Percentiles rank a stretch among this genome's conserved stretches.
Evolutionary conservation across 2,888 invertebrate genomes (phyloP).

Genomic region (Drosophila vallismaia): DNA sequence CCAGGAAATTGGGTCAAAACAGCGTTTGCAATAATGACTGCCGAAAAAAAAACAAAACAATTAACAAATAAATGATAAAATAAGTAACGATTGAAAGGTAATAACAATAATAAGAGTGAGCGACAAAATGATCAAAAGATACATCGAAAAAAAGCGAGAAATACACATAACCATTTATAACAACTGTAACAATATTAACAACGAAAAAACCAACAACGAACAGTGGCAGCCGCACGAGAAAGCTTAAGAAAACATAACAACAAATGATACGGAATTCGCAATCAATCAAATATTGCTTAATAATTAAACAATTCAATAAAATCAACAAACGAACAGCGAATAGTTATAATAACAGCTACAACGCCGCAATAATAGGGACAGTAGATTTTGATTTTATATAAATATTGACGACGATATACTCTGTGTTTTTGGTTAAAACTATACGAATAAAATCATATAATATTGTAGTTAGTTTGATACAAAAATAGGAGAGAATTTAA

Average conservation of each 20-base stretch:
- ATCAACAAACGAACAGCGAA: conserved; percentile 64
- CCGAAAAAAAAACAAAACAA: conserved; percentile 37
- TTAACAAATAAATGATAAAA: conserved; percentile 39
- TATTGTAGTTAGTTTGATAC: neutral
- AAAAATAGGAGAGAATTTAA: too few species aligned
- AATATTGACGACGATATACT: conserved; percentile 16
- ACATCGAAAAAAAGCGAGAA: conserved; percentile 38
- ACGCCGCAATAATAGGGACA: conserved; percentile 17
- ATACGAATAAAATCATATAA: neutral
- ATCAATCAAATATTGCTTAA: conserved; percentile 77
- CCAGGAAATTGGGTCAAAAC: conserved; percentile 67
- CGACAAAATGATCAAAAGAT: conserved; percentile 61
- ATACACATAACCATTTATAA: conserved; percentile 50
- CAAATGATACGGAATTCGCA: conserved; percentile 72
- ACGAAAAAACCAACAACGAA: conserved; percentile 22
- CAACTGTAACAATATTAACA: conserved; percentile 52
- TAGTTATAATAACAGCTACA: conserved; percentile 64
- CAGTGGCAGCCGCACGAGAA: conserved; percentile 51
- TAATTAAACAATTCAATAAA: conserved; percentile 77
- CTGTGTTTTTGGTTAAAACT: neutral
- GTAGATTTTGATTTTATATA: neutral
- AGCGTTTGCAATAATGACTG: conserved; percentile 60
- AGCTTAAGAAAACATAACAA: conserved; percentile 60
- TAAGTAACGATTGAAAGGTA: conserved; percentile 65
- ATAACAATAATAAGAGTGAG: conserved; percentile 69